Evolutionary conservation across 2,113 vertebrate genomes (phyloP).

Genomic region (Ciconia stormi): DNA sequence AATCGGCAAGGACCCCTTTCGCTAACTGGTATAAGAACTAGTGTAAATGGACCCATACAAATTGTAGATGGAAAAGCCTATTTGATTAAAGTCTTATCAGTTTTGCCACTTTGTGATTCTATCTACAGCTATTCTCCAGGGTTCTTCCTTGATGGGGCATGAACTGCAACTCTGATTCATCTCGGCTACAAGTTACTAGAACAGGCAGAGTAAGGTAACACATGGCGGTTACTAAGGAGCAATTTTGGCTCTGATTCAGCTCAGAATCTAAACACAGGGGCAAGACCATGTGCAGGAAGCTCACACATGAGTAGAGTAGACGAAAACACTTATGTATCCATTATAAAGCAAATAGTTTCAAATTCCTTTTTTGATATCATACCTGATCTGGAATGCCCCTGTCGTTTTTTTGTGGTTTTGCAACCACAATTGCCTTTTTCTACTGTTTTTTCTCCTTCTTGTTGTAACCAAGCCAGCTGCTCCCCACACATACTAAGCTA

Average conservation of each 20-base stretch:
- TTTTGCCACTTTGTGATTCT: neutral
- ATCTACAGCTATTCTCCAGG: neutral
- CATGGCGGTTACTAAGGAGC: neutral
- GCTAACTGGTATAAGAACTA: neutral
- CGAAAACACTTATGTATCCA: neutral
- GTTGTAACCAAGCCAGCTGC: neutral
- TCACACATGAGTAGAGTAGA: neutral
- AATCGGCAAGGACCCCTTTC: neutral
- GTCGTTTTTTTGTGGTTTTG: neutral
- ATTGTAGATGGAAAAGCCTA: neutral
- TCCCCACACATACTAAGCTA: neutral
- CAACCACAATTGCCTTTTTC: neutral
- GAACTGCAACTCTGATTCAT: neutral
- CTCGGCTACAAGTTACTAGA: neutral
- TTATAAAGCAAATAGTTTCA: neutral
- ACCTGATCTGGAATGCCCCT: neutral
- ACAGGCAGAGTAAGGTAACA: neutral
- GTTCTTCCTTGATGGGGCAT: no score
- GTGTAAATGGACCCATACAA: neutral
- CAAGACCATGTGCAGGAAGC: neutral
- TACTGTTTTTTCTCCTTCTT: neutral
- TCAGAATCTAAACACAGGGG: neutral
- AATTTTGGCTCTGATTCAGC: neutral
- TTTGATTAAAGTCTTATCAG: neutral
- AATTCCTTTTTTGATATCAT: neutral